phyloP scores from a whole-genome alignment of 1,140 invertebrate species.

The Solenopsis fugax region DNA sequence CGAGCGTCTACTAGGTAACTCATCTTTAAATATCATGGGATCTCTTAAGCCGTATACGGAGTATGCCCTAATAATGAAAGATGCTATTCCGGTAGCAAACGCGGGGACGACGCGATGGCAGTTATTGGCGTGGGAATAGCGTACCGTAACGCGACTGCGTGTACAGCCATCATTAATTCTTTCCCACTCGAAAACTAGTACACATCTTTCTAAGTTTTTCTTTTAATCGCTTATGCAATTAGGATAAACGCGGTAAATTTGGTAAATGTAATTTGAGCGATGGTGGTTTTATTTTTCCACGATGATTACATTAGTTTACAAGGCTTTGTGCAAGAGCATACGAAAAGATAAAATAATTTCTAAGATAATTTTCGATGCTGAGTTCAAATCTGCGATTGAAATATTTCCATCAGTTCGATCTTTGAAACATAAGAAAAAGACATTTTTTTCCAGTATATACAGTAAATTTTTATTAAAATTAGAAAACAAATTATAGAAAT shows the following conservation, averaged over 20 bases:
- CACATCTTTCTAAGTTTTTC: neutral
- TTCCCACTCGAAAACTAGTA: neutral
- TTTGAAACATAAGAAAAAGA: too few relatives aligned
- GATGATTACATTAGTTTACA: too few relatives aligned
- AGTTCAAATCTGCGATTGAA: too few relatives aligned
- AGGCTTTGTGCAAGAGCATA: too few relatives aligned
- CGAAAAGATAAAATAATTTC: too few relatives aligned
- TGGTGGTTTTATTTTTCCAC: neutral
- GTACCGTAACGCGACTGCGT: neutral
- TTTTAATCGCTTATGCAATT: neutral
- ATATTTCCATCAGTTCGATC: too few relatives aligned
- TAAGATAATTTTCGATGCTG: too few relatives aligned
- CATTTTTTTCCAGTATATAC: too few relatives aligned
- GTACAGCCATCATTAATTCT: neutral
- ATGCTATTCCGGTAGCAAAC: neutral
- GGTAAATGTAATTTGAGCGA: neutral
- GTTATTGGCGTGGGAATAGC: slow-evolving; percentile 6
- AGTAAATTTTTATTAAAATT: too few relatives aligned
- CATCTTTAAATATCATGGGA: slow-evolving; percentile 34
- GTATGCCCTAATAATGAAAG: neutral
- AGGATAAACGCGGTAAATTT: neutral
- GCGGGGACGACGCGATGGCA: neutral
- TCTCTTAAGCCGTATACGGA: neutral
- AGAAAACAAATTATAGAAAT: too few relatives aligned
- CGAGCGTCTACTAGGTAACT: slow-evolving; percentile 8